Evolutionary conservation across 2,797 vertebrate species (phyloP).

Genomic region (Serranus cabrilla): DNA sequence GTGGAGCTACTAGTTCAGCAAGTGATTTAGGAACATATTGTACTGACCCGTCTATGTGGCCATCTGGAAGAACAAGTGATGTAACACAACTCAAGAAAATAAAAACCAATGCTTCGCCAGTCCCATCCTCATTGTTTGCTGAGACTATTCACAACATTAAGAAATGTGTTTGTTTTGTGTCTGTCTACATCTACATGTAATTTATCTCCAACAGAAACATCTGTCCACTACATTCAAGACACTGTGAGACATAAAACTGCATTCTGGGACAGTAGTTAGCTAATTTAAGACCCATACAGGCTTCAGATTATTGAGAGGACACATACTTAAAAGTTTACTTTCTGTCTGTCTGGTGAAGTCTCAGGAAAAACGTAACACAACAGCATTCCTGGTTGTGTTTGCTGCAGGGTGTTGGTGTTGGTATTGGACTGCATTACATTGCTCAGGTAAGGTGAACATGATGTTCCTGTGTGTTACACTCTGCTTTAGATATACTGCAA

Average conservation of each 20-base stretch:
- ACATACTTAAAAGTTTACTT: neutral
- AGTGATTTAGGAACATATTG: constrained; percentile 45
- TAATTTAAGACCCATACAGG: neutral
- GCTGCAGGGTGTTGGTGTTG: constrained; percentile 7
- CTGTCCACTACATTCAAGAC: neutral
- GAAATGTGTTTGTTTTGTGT: neutral
- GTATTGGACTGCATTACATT: constrained; percentile 6
- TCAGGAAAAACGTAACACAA: constrained; percentile 20
- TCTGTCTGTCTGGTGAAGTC: neutral
- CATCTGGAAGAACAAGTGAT: constrained; percentile 34
- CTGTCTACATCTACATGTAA: neutral
- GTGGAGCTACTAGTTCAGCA: constrained; percentile 24
- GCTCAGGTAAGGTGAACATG: neutral
- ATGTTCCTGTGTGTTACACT: constrained; percentile 3
- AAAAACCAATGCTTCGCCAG: neutral
- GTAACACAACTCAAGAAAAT: constrained; percentile 28
- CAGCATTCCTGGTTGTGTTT: constrained; percentile 18
- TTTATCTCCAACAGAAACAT: too few species aligned
- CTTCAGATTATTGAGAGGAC: neutral
- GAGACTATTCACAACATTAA: constrained; percentile 1
- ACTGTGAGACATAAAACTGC: neutral
- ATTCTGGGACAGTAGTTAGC: too few species aligned
- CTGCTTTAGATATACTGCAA: neutral
- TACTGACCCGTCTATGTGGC: constrained; percentile 15
- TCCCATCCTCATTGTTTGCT: neutral